These are phyloP conservation scores for Ataeniobius toweri DNA, from an alignment of 2,797 vertebrate genomes.

Conservation along the genomic window DNA sequence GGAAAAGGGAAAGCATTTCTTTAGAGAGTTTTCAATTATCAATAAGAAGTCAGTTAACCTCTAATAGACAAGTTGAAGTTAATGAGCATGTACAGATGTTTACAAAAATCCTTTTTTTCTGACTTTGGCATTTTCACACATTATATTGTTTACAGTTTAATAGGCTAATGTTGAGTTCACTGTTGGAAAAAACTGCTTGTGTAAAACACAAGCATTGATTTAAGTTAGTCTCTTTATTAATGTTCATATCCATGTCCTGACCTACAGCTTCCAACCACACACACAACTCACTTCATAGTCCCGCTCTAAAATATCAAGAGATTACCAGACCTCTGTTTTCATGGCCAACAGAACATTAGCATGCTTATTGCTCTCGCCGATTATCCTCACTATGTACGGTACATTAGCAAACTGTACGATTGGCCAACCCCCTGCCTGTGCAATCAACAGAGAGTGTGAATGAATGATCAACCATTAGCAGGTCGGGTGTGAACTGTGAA, in stretches of 20 bases:
- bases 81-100: background rate
- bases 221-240: background rate
- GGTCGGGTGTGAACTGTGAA: slow-evolving; percentile 82
- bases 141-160: background rate
- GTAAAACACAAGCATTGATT: background rate
- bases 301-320: slow-evolving; percentile 49
- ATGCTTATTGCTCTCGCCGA: slow-evolving; percentile 77
- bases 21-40: background rate
- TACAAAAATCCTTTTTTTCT: background rate
- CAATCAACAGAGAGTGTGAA: slow-evolving; percentile 81
- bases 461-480: slow-evolving; percentile 83
- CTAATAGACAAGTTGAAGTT: background rate
- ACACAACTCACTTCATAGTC: slow-evolving; percentile 33
- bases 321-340: slow-evolving; percentile 72
- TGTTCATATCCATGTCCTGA: slow-evolving; percentile 24
- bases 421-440: slow-evolving; percentile 79
- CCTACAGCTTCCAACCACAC: slow-evolving; percentile 24
- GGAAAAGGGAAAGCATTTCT: background rate
- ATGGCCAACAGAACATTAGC: slow-evolving; percentile 75
- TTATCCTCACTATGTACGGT: slow-evolving; percentile 77
- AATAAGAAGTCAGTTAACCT: background rate
- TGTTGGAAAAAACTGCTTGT: background rate
- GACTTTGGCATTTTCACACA: background rate
- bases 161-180: background rate
- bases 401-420: slow-evolving; percentile 78